Evolutionary conservation across 2,113 vertebrate species (phyloP).

Genomic region (Anhinga rufa): DNA sequence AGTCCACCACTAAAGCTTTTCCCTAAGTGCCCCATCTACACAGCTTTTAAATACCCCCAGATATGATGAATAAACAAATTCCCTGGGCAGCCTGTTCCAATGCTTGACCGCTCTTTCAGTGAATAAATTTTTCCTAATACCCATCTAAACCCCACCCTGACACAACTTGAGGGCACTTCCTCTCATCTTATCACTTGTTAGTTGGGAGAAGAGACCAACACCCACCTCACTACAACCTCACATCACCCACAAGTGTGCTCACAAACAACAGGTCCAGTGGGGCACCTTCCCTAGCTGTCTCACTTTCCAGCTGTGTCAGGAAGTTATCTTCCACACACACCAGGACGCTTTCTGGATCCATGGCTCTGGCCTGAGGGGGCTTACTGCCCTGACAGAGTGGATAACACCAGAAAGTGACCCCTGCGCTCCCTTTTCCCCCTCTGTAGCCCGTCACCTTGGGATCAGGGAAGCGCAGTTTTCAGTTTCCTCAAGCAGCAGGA

Average conservation of each 20-base stretch:
- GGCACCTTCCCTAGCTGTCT: background rate
- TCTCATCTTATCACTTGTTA: too few species aligned
- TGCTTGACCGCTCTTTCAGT: too few species aligned
- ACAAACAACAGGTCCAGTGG: background rate
- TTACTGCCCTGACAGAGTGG: background rate
- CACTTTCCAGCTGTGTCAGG: background rate
- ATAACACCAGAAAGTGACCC: background rate
- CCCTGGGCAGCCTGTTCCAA: too few species aligned
- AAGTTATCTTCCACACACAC: background rate
- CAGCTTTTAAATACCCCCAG: too few species aligned
- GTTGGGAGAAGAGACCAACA: too few species aligned
- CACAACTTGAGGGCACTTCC: too few species aligned
- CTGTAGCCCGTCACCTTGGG: background rate
- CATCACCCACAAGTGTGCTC: background rate
- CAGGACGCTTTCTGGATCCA: background rate
- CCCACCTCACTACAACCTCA: background rate
- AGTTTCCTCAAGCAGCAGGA: background rate
- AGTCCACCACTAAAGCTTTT: background rate
- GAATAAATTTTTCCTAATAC: too few species aligned
- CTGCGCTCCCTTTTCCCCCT: background rate
- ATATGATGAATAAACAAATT: too few species aligned
- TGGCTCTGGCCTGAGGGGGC: background rate
- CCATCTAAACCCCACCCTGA: too few species aligned
- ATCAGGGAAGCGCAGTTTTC: background rate
- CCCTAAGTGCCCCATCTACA: background rate